Percentiles rank a stretch among this genome's conserved stretches.
Conservation (phyloP, 2,113 vertebrate genomes). For the Melanerpes formicivorus region DNA sequence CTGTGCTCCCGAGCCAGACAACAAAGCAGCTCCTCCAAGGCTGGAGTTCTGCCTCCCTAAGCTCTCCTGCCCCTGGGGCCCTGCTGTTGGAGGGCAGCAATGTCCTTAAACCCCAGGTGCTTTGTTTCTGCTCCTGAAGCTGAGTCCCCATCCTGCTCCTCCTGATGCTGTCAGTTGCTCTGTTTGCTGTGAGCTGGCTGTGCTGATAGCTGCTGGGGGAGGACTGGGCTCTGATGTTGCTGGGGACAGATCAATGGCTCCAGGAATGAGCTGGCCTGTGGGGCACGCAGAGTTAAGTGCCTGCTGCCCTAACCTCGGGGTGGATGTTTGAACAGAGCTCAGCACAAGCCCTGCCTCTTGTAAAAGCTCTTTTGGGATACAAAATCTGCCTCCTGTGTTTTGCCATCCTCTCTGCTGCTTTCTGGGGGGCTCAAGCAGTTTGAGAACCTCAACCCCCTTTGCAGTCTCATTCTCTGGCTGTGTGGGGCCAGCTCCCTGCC, state of each 20-base stretch:
- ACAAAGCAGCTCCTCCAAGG: background rate
- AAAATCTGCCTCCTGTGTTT: slow-evolving; percentile 1
- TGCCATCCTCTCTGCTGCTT: background rate
- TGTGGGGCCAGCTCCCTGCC: background rate
- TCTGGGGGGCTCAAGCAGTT: background rate
- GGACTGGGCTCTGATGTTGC: background rate
- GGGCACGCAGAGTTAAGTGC: background rate
- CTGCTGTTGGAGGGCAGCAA: background rate
- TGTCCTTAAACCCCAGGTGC: background rate
- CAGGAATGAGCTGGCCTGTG: slow-evolving; percentile 26
- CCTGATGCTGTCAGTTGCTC: fast-evolving
- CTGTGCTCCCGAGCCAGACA: background rate
- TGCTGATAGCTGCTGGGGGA: background rate
- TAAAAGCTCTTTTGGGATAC: slow-evolving; percentile 24
- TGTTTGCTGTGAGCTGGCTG: background rate
- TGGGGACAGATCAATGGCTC: background rate
- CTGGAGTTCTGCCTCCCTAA: background rate
- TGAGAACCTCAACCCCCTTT: background rate
- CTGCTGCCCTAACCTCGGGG: background rate
- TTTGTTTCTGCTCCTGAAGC: background rate
- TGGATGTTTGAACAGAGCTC: slow-evolving; percentile 53
- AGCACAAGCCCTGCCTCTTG: background rate
- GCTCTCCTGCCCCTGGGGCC: background rate
- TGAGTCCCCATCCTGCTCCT: background rate
- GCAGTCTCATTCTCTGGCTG: background rate